phyloP scores from a whole-genome alignment of 2,888 invertebrate species.

The Tribolium freemani region DNA sequence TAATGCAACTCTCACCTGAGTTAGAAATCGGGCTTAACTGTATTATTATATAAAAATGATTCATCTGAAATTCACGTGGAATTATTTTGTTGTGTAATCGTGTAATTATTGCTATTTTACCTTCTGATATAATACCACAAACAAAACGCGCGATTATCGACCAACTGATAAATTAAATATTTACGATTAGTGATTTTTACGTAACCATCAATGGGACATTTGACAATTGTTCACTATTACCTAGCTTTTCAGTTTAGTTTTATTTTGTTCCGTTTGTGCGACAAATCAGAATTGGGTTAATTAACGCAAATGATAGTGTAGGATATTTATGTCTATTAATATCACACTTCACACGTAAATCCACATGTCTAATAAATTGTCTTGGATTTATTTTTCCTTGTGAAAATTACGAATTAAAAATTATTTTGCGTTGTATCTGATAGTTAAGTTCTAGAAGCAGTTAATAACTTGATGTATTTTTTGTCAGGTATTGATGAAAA shows the following conservation, averaged over 20 bases:
- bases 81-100: conserved; percentile 20
- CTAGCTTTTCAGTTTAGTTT: background rate
- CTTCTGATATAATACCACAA: background rate
- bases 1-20: conserved; percentile 22
- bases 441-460: background rate
- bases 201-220: background rate
- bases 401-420: background rate
- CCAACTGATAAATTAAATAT: background rate
- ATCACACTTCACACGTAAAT: background rate
- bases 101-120: background rate
- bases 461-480: background rate
- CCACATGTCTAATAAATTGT: too few relatives aligned
- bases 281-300: background rate
- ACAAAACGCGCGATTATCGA: background rate
- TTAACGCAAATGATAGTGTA: background rate
- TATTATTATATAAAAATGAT: conserved; percentile 39
- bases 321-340: background rate
- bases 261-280: background rate
- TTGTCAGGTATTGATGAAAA: background rate
- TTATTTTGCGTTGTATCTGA: background rate
- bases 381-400: too few relatives aligned
- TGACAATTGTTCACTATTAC: background rate
- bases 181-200: background rate
- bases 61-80: conserved; percentile 30
- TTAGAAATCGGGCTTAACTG: conserved; percentile 22